Base-by-base conservation (phyloP, 2,888 invertebrate species). In the Zele albiditarsus region DNA sequence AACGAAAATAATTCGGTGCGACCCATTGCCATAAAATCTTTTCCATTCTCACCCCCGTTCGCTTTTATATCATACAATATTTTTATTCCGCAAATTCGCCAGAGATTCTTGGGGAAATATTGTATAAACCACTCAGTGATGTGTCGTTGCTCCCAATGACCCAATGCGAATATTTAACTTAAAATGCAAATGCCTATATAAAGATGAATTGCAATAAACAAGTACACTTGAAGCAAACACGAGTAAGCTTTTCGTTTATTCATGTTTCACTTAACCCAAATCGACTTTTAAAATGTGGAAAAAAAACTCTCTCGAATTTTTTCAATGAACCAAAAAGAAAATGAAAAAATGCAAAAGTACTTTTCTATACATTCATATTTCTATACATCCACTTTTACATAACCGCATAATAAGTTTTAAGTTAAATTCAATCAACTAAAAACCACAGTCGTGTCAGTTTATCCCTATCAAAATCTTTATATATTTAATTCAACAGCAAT, bases 261-360 rank as follows among this genome's bases (percentile, higher is more conserved):
- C 74, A 74, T 74, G 62, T 33, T 33, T 74, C 69, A 68, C 69
- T 74, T 74, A 69, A 74, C 74, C 74, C 63, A 69, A 63, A 69
- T 74, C 69, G 63, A 74, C 62, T 60, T 62, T 63, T 53, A 10
- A 68, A 69, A 68, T 68, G 23, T 28, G 25, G 23, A 1, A 53
- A 53, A 53, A 20, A 53, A 53, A 20, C 20, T 63, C 58, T 33
- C 49, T 68, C 49, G 58, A 69, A 53, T 53, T 57, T 74, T 71
- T 63, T 28, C 46, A 60, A 60, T 46, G 31, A 57, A 38, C 27
- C 12, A 20, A 31, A 46, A 8, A 4, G 16, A 38, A 42, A 65
- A 33, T 4, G 38, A 20, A 38, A 65, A 42, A 38, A 63, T 1
- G n/a, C 31, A 33, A 8, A 38, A 38, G 38, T 38, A 38, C 38